Percentiles rank a stretch among this genome's conserved stretches.
Evolutionary conservation across 2,888 invertebrate genomes (phyloP).

Genomic region (Oxystoma pomonae): DNA sequence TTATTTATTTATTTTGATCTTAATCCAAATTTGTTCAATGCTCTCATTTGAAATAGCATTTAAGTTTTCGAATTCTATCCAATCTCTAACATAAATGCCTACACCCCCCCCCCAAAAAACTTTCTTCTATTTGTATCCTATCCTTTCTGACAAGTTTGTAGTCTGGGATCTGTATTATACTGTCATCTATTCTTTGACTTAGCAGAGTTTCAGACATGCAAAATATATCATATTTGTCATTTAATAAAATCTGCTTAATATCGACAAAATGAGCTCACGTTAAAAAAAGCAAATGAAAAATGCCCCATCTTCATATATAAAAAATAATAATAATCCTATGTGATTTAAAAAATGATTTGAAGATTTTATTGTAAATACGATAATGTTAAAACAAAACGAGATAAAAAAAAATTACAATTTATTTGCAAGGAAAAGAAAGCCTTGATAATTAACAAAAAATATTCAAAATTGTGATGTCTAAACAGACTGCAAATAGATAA

Average conservation of each 20-base stretch:
- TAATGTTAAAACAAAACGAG: neutral
- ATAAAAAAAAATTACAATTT: too few species aligned
- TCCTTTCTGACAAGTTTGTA: neutral
- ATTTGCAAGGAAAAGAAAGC: too few species aligned
- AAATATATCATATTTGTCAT: neutral
- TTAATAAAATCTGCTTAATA: neutral
- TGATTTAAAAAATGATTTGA: neutral
- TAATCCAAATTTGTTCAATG: slow-evolving; percentile 2
- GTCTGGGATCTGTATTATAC: neutral
- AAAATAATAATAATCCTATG: neutral
- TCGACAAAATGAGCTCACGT: slow-evolving; percentile 1
- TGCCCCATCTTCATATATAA: neutral
- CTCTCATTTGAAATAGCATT: neutral
- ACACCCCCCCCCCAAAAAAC: neutral
- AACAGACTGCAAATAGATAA: too few species aligned
- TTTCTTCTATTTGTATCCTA: neutral
- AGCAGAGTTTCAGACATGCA: neutral
- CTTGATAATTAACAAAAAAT: too few species aligned
- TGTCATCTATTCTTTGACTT: neutral
- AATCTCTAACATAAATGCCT: too few species aligned
- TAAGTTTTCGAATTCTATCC: neutral
- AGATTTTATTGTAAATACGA: neutral
- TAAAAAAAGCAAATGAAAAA: neutral
- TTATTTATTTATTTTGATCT: neutral
- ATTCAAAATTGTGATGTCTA: too few species aligned